Conservation (phyloP, 2,113 vertebrate species). For the Danionella cerebrum region DNA sequence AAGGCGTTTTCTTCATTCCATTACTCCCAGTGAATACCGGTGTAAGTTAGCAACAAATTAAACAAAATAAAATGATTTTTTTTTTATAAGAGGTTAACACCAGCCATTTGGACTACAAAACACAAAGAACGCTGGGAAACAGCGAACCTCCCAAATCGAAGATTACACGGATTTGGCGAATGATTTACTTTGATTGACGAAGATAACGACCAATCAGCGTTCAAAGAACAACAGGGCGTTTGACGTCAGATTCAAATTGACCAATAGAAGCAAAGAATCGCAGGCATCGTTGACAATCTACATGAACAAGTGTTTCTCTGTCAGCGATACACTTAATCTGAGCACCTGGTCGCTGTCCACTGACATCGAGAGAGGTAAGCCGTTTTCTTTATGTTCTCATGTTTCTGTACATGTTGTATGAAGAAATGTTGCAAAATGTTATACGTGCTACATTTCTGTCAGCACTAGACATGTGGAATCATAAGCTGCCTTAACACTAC, state of each 20-base stretch:
- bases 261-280: constrained; percentile 28
- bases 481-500: neutral
- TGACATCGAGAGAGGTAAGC: constrained; percentile 36
- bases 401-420: neutral
- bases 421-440: too few species aligned
- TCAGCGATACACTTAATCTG: constrained; percentile 39
- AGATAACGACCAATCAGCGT: constrained; percentile 14
- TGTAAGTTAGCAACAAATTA: neutral
- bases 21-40: too few species aligned
- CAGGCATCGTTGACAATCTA: constrained; percentile 10
- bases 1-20: too few species aligned
- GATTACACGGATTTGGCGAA: constrained; percentile 4
- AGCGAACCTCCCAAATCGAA: constrained; percentile 2
- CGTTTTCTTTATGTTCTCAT: neutral
- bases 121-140: neutral
- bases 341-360: constrained; percentile 48
- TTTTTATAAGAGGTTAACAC: neutral
- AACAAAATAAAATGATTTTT: neutral
- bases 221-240: neutral
- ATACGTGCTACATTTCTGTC: neutral
- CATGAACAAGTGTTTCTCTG: constrained; percentile 24
- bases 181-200: constrained; percentile 28
- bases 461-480: neutral
- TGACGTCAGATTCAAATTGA: neutral
- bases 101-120: neutral